A percentile compares a stretch with the other conserved stretches of the same genome.
Conservation (phyloP, 2,888 invertebrate genomes). For the Gymnocheta viridis region DNA sequence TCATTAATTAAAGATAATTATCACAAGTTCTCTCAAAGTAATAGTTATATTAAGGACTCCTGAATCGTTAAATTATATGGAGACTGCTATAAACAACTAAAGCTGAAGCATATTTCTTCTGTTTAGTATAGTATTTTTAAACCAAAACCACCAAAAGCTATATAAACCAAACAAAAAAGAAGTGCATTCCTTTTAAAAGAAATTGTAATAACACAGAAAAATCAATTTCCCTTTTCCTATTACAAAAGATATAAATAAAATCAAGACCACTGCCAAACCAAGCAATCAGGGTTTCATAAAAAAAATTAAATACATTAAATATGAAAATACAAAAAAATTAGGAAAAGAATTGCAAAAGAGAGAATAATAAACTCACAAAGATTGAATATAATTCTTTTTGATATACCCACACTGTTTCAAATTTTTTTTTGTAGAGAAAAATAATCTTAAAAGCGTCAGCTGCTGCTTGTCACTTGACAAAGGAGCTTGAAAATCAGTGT, state of each 20-base stretch:
- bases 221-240: conserved; percentile 76
- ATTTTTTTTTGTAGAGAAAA: background rate
- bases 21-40: too few relatives aligned
- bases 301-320: conserved; percentile 67
- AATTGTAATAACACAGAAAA: conserved; percentile 67
- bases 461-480: conserved; percentile 17
- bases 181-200: background rate
- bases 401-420: background rate
- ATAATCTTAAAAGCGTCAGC: conserved; percentile 38
- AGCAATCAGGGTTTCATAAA: background rate
- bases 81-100: background rate
- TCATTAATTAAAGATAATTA: too few relatives aligned
- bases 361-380: conserved; percentile 60
- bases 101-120: background rate
- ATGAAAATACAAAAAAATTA: conserved; percentile 60
- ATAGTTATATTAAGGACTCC: too few relatives aligned
- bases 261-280: conserved; percentile 13
- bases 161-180: background rate
- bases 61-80: too few relatives aligned
- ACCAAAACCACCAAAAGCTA: conserved; percentile 63
- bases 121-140: background rate
- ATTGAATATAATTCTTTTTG: conserved; percentile 44
- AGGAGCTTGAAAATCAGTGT: conserved; percentile 1
- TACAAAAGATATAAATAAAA: conserved; percentile 50
- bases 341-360: conserved; percentile 25